Percentiles rank a stretch among this genome's conserved stretches.
Conservation (phyloP, 1,140 invertebrate species). For the Drosophila eugracilis region DNA sequence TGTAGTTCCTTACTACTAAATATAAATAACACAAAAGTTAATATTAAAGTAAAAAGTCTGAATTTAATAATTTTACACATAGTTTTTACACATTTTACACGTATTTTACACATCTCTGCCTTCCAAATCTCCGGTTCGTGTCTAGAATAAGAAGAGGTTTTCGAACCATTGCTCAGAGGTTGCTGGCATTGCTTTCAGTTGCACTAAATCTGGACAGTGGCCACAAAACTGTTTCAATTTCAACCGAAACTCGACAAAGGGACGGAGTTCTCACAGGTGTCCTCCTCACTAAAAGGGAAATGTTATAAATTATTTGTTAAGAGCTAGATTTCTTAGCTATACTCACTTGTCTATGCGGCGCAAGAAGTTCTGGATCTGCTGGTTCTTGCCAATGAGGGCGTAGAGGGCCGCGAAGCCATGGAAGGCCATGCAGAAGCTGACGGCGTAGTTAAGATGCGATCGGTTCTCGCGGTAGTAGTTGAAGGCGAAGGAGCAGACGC, state of each 20-base stretch:
- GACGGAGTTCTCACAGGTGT: slow-evolving; percentile 67
- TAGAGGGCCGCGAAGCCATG: slow-evolving; percentile 79
- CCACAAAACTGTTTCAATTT: slow-evolving; percentile 23
- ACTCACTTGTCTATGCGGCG: slow-evolving; percentile 74
- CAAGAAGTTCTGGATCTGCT: slow-evolving; percentile 74
- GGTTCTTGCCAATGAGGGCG: slow-evolving; percentile 73
- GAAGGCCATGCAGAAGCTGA: slow-evolving; percentile 69
- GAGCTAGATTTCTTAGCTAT: not conserved
- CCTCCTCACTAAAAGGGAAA: slow-evolving; percentile 55
- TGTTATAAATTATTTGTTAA: not conserved
- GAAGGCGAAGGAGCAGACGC: slow-evolving; percentile 67
- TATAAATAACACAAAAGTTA: no score
- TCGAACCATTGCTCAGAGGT: not conserved
- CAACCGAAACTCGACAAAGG: slow-evolving; percentile 59
- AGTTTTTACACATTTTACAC: not conserved
- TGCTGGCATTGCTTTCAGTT: slow-evolving; percentile 10
- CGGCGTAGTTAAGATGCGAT: slow-evolving; percentile 77
- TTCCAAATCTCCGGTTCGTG: slow-evolving; percentile 7
- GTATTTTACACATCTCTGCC: not conserved
- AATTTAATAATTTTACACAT: not conserved
- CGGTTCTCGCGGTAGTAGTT: slow-evolving; percentile 70
- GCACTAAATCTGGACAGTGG: slow-evolving; percentile 11
- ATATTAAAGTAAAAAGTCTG: no score
- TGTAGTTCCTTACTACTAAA: no score
- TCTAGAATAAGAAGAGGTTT: slow-evolving; percentile 4